Evolutionary conservation across 2,797 vertebrate species (phyloP).

Genomic region (Oreochromis mossambicus): DNA sequence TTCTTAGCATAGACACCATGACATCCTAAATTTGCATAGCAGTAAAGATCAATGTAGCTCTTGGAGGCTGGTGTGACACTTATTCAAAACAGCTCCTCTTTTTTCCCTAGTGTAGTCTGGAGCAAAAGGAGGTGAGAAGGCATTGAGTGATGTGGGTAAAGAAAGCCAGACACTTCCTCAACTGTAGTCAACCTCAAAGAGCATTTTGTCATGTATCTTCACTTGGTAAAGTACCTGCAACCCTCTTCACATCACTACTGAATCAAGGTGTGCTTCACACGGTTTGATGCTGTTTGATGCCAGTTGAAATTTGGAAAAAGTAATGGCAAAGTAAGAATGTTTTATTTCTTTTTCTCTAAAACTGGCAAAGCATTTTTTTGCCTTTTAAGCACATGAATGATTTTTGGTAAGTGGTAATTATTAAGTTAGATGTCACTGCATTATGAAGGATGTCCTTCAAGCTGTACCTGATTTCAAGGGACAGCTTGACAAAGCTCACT

Average conservation of each 20-base stretch:
- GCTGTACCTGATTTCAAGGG: conserved; percentile 65
- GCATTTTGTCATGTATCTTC: conserved; percentile 62
- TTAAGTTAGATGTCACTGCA: conserved; percentile 63
- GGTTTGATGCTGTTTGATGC: conserved; percentile 65
- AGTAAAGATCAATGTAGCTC: conserved; percentile 68
- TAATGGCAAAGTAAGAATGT: neutral
- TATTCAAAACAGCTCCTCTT: conserved; percentile 59
- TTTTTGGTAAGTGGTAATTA: conserved; percentile 48
- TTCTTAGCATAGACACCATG: conserved; percentile 55
- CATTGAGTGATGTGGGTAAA: conserved; percentile 60
- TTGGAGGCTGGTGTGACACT: conserved; percentile 58
- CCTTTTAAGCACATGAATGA: conserved; percentile 14
- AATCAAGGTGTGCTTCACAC: conserved; percentile 52
- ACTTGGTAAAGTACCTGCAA: conserved; percentile 58
- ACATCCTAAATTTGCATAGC: conserved; percentile 65
- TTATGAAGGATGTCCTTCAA: conserved; percentile 76
- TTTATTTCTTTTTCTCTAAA: conserved; percentile 4
- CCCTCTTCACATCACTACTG: conserved; percentile 47
- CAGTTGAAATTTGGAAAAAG: conserved; percentile 36
- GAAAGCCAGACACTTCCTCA: conserved; percentile 51
- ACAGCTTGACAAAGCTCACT: conserved; percentile 76
- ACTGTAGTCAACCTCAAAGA: conserved; percentile 59
- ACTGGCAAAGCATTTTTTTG: conserved; percentile 6
- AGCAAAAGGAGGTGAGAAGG: conserved; percentile 43
- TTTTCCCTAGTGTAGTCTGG: conserved; percentile 45